phyloP scores from a whole-genome alignment of 2,888 invertebrate species.

The Habroteleia sp. region DNA sequence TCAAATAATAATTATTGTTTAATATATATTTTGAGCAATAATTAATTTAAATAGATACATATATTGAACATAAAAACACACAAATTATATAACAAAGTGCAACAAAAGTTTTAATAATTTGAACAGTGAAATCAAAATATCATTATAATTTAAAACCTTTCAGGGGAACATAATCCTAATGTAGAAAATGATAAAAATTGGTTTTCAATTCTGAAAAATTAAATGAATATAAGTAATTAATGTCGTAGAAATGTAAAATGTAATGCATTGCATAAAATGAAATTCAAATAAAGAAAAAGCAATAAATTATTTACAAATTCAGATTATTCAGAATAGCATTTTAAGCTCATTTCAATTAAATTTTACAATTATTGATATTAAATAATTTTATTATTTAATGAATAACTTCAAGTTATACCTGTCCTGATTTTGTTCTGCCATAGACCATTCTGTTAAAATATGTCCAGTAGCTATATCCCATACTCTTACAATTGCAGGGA shows the following conservation, averaged over 20 bases:
- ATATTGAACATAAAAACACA: too few species aligned
- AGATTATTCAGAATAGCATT: too few species aligned
- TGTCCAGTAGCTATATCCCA: constrained; percentile 90
- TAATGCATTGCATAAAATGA: not conserved
- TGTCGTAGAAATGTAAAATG: too few species aligned
- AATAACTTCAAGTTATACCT: constrained; percentile 71
- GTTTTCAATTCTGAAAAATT: constrained; percentile 77
- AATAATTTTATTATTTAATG: constrained; percentile 5
- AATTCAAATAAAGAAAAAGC: not conserved
- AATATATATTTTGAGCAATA: too few species aligned
- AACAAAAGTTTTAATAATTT: too few species aligned
- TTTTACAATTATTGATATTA: not conserved
- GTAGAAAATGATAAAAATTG: constrained; percentile 79
- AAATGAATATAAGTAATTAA: constrained; percentile 18
- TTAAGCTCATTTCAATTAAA: not conserved
- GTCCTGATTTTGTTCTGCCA: constrained; percentile 78
- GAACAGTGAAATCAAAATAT: too few species aligned
- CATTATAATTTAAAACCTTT: constrained; percentile 74
- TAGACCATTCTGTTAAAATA: constrained; percentile 89
- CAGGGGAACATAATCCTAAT: constrained; percentile 76
- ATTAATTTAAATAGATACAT: too few species aligned
- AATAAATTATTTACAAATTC: too few species aligned
- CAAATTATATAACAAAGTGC: too few species aligned
- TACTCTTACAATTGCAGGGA: constrained; percentile 87
- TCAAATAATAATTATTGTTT: too few species aligned